A percentile compares a stretch with the other conserved stretches of the same genome.
phyloP scores from a whole-genome alignment of 1,140 invertebrate species.

The Oscheius sp. region DNA sequence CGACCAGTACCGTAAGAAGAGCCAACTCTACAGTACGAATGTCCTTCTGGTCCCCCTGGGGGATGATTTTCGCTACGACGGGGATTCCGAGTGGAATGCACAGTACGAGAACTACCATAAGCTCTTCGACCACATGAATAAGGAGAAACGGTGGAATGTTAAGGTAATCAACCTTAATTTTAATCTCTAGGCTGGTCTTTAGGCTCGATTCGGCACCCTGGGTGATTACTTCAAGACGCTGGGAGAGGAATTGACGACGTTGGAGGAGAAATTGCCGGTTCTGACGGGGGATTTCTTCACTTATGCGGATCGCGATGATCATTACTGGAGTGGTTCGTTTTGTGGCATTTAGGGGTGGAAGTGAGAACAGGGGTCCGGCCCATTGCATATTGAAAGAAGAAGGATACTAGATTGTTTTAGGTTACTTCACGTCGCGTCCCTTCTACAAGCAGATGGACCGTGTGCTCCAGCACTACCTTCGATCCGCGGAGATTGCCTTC shows the following conservation, averaged over 20 bases:
- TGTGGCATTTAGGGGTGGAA: too few relatives aligned
- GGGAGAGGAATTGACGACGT: slow-evolving; percentile 65
- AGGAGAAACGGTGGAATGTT: slow-evolving; percentile 75
- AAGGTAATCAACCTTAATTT: slow-evolving; percentile 68
- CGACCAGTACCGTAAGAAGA: slow-evolving; percentile 94
- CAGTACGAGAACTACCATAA: slow-evolving; percentile 87
- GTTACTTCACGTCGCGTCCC: slow-evolving; percentile 88
- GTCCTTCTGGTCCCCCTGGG: slow-evolving; percentile 85
- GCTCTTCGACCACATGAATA: slow-evolving; percentile 89
- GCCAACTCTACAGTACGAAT: slow-evolving; percentile 84
- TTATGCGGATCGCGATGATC: slow-evolving; percentile 90
- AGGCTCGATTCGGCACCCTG: slow-evolving; percentile 84
- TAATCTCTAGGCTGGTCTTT: slow-evolving; percentile 2
- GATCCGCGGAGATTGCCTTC: slow-evolving; percentile 79
- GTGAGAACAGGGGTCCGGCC: too few relatives aligned
- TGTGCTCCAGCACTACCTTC: slow-evolving; percentile 72
- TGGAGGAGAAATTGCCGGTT: slow-evolving; percentile 69
- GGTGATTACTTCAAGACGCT: slow-evolving; percentile 87
- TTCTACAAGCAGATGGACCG: slow-evolving; percentile 93
- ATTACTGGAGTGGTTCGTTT: slow-evolving; percentile 94
- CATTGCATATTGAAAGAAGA: too few relatives aligned
- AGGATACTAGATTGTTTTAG: too few relatives aligned
- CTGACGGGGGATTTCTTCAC: slow-evolving; percentile 96
- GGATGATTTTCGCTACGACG: slow-evolving; percentile 95
- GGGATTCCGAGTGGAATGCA: slow-evolving; percentile 83